These are phyloP conservation scores for Aix galericulata DNA, from an alignment of 2,113 vertebrate species.

Conservation along the genomic window DNA sequence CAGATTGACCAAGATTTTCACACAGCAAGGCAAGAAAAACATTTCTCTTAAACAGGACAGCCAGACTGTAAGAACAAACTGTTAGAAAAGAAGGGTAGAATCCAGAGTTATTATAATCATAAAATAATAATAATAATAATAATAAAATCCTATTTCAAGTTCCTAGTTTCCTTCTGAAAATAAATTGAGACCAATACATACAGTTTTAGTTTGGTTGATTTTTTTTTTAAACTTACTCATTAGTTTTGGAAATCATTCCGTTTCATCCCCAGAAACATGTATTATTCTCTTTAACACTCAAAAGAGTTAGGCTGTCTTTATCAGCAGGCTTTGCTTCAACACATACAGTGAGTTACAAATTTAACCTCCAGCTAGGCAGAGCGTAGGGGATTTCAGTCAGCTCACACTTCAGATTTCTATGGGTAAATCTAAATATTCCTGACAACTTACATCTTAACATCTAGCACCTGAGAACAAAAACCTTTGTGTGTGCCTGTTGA, in stretches of 20 bases:
- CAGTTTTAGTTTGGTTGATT: neutral
- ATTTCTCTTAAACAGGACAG: neutral
- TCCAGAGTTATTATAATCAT: neutral
- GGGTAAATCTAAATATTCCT: neutral
- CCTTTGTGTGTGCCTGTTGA: rapidly evolving
- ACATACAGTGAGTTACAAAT: neutral
- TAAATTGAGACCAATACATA: neutral
- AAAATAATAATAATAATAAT: neutral
- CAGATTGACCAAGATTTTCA: neutral
- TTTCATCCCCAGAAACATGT: neutral
- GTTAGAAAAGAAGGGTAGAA: neutral
- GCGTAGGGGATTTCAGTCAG: neutral
- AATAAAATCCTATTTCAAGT: neutral
- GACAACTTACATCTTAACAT: neutral
- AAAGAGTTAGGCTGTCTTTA: neutral
- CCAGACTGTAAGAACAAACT: neutral
- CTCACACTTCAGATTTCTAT: neutral
- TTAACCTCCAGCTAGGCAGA: neutral
- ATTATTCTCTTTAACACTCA: neutral
- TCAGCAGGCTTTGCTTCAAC: neutral
- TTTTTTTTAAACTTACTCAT: neutral
- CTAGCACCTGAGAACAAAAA: neutral
- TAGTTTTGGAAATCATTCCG: neutral
- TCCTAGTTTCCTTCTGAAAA: neutral
- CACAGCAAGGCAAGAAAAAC: neutral